These are phyloP conservation scores for Monochamus alternatus DNA, from an alignment of 2,888 invertebrate genomes.

Conservation along the genomic window DNA sequence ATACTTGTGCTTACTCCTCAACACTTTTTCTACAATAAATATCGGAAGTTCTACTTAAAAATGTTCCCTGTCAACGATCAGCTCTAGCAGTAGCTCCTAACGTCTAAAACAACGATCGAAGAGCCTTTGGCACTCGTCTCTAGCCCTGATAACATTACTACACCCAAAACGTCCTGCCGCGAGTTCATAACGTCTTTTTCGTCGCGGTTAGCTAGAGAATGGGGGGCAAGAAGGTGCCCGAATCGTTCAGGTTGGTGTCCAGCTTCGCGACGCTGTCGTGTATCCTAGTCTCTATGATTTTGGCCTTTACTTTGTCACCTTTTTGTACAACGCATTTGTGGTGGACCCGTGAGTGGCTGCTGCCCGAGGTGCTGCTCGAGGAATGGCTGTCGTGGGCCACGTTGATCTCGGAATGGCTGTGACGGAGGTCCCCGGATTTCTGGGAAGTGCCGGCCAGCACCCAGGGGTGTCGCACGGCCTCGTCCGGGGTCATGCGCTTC, in stretches of 20 bases:
- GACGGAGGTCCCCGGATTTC: constrained; percentile 70
- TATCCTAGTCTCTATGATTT: constrained; percentile 66
- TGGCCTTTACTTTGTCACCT: constrained; percentile 69
- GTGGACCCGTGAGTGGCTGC: constrained; percentile 63
- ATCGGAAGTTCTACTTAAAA: not conserved
- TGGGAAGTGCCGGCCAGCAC: constrained; percentile 70
- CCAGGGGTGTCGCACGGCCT: constrained; percentile 93
- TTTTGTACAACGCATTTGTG: constrained; percentile 64
- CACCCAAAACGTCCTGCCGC: constrained; percentile 23
- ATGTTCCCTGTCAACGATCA: not conserved
- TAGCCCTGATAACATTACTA: constrained; percentile 17
- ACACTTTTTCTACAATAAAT: not conserved
- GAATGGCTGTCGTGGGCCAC: constrained; percentile 65
- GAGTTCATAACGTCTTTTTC: constrained; percentile 20
- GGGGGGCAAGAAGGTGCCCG: constrained; percentile 77
- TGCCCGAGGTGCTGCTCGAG: constrained; percentile 66
- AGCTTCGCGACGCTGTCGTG: constrained; percentile 69
- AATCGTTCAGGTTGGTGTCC: constrained; percentile 74
- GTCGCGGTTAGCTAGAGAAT: constrained; percentile 71
- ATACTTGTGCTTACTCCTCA: not conserved
- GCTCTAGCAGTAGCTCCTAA: not conserved
- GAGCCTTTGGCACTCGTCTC: constrained; percentile 26
- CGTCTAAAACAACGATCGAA: not conserved
- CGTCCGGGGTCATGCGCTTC: constrained; percentile 92
- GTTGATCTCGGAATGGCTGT: constrained; percentile 73